Evolutionary conservation across 2,888 invertebrate species (phyloP), one percentile per base, ranked within the genome.

Genomic region (Gari tellinella): DNA sequence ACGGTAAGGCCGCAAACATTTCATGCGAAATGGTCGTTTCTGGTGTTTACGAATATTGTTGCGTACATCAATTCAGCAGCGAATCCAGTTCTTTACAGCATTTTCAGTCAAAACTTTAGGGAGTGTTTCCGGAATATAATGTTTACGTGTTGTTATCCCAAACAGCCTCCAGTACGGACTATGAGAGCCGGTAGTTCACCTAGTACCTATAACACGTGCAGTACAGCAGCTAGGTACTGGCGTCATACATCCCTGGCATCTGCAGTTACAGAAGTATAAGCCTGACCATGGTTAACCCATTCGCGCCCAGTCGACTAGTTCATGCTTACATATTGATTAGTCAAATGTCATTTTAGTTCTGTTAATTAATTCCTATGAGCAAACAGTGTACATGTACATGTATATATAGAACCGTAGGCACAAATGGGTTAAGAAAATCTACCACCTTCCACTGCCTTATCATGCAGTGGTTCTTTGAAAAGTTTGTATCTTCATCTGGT

Each of bases 31-130:
- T 91, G 91, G 90, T 83, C 88, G 2, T 88, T 87, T 58, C 82
- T 87, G 15, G 91, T 91, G 5, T 87, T 91, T 53, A 89, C 90
- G 14, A 92, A 90, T 79, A 89, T 90, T 45, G 86, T 92, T 61
- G 91, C 89, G 2, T 92, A 91, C 80, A 77, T 90, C 25, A 91
- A 92, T 65, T 91, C 92, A 1, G 91, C 92, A 0, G 90, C 91
- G n/a, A 92, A 92, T 79, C 92, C 92, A 0, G 85, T 92, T 14
- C 82, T 92, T 17, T 92, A 92, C 76, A 90, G 90, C 68, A 89
- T 91, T 25, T 92, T 92, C 76, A 91, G 91, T 73, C 90, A 90
- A 65, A 91, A 91, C 58, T 92, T 92, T 69, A 74, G 92, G 10
- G 72, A 81, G 40, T 86, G 88, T 58, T 89, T 90, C 63, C 72